Conservation (phyloP, 92 coral and sea anemone genomes). For the Porites evermanni region DNA sequence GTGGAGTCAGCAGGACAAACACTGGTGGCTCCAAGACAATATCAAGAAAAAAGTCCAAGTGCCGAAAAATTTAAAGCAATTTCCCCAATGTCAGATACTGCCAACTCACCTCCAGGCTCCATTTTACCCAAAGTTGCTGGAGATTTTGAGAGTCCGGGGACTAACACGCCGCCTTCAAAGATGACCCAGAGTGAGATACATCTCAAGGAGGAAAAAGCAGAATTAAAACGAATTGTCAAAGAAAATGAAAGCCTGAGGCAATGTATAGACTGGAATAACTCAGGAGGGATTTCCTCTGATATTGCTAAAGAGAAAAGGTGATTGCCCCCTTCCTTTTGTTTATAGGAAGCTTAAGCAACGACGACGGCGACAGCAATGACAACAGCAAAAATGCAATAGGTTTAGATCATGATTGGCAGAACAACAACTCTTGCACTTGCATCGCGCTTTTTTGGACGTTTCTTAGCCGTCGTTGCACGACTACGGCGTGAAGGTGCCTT, state of each 20-base stretch:
- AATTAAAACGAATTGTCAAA: constrained; percentile 1
- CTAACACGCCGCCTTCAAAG: background rate
- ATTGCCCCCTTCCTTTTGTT: background rate
- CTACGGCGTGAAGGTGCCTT: too few relatives aligned
- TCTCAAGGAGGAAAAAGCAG: constrained; percentile 2
- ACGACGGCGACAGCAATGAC: too few relatives aligned
- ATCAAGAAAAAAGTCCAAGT: too few relatives aligned
- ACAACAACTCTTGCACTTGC: too few relatives aligned
- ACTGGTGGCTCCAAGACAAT: background rate
- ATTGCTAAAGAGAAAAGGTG: background rate
- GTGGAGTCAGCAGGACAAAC: background rate
- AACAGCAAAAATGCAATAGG: too few relatives aligned
- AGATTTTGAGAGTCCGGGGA: background rate
- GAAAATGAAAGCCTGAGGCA: constrained; percentile 17
- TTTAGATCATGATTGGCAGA: too few relatives aligned
- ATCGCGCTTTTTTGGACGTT: too few relatives aligned
- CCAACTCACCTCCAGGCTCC: background rate
- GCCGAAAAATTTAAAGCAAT: too few relatives aligned
- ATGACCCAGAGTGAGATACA: constrained; percentile 4
- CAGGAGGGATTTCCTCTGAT: background rate
- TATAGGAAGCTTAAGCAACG: too few relatives aligned
- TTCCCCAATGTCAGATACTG: too few relatives aligned
- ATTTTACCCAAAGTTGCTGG: background rate
- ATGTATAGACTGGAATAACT: constrained; percentile 1
- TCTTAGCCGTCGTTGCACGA: too few relatives aligned